Evolutionary conservation across 1,140 invertebrate genomes (phyloP).

Genomic region (Triops longicaudatus): DNA sequence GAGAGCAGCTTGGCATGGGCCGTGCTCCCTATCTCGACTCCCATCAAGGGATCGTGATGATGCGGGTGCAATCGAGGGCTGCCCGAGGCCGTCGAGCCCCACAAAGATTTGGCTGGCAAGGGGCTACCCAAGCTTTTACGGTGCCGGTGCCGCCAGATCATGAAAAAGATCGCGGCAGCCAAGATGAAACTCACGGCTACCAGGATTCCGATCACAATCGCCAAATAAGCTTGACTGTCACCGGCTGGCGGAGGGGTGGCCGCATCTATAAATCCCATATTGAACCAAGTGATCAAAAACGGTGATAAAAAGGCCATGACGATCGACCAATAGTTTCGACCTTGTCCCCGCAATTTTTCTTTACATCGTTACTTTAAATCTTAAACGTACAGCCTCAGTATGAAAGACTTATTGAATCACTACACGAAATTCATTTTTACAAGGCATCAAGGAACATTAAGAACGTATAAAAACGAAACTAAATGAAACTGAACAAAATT

Average conservation of each 20-base stretch:
- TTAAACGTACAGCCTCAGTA: no score
- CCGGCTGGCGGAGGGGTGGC: background rate
- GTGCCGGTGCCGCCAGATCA: constrained; percentile 64
- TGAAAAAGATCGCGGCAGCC: constrained; percentile 62
- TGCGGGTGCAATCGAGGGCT: constrained; percentile 14
- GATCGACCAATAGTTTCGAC: background rate
- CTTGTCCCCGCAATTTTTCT: background rate
- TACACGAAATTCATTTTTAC: no score
- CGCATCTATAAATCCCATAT: background rate
- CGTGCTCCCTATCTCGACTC: constrained; percentile 10
- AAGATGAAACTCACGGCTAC: constrained; percentile 65
- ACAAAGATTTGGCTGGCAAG: constrained; percentile 49
- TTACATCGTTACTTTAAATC: no score
- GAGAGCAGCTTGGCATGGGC: background rate
- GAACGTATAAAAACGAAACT: constrained; percentile 12
- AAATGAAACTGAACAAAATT: background rate
- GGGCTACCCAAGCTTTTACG: constrained; percentile 67
- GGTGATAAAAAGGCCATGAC: background rate
- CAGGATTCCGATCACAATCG: constrained; percentile 68
- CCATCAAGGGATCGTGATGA: constrained; percentile 14
- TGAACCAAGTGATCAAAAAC: background rate
- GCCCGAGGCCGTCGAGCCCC: constrained; percentile 36
- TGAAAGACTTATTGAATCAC: no score
- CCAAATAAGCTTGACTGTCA: constrained; percentile 67
- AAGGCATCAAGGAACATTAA: no score